Conservation (phyloP, 2,113 vertebrate species). For the Ibidorhyncha struthersii region DNA sequence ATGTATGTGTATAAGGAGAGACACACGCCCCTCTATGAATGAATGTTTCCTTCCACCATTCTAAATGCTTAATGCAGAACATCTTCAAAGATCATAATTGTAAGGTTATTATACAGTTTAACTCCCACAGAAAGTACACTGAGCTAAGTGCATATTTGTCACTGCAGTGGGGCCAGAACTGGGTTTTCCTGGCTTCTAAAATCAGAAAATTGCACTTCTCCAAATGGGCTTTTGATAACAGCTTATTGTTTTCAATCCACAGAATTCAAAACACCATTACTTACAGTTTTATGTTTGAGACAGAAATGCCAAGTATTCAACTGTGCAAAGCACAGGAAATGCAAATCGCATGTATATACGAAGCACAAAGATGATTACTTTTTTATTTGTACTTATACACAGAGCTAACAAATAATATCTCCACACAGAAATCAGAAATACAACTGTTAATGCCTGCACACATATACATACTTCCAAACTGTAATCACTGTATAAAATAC, state of each 20-base stretch:
- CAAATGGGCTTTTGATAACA: slow-evolving; percentile 41
- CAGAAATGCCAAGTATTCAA: slow-evolving; percentile 26
- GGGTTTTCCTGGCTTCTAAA: slow-evolving; percentile 45
- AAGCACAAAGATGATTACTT: not conserved
- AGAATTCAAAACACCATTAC: slow-evolving; percentile 37
- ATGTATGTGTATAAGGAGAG: not conserved
- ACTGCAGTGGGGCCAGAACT: not conserved
- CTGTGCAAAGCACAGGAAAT: slow-evolving; percentile 14
- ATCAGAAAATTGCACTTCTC: slow-evolving; percentile 49
- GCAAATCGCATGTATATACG: not conserved
- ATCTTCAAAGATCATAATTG: slow-evolving; percentile 48
- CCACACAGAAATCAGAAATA: not conserved
- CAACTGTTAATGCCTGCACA: not conserved
- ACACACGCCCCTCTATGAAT: not conserved
- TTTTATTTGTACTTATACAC: not conserved
- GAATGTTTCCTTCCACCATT: slow-evolving; percentile 39
- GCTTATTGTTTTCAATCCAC: slow-evolving; percentile 44
- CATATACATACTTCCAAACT: not conserved
- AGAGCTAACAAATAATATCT: not conserved
- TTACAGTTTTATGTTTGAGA: slow-evolving; percentile 23
- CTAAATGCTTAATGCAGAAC: slow-evolving; percentile 47
- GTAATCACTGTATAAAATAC: not conserved
- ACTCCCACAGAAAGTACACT: not conserved
- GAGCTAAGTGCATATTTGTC: slow-evolving; percentile 27
- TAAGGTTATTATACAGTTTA: slow-evolving; percentile 28